Base-by-base conservation (phyloP, 2,888 invertebrate genomes). In the Ophonus ardosiacus region DNA sequence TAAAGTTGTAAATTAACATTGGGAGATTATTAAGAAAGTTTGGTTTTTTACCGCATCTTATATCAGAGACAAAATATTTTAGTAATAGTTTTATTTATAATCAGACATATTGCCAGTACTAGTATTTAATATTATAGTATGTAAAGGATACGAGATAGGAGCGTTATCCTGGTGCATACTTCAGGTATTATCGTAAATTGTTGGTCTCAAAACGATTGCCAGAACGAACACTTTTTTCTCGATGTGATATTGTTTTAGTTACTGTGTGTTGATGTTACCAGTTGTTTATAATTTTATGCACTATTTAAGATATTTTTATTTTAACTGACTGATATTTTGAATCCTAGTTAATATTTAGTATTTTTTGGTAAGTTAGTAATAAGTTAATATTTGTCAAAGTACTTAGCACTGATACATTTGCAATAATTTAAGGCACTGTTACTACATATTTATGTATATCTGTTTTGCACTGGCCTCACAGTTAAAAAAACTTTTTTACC, bases 171-270 rank as follows among this genome's bases (percentile, higher is more conserved):
- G 21, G 51, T 81, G 63, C 68, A 56, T 82, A 71, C 56, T 68
- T 82, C 56, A 68, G 71, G 82, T 82, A 71, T 71, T 82, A 82
- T 71, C 59, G 71, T 82, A 83, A 82, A 76, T 85, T 85, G 71
- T 80, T 85, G 71, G 85, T 85, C 85, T 85, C 85, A 85, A 85
- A 85, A 80, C 59, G 85, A 85, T 85, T 85, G 80, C 56, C 31
- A 21, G n/a, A 51, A 31, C 6, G 31, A n/a, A n/a, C 40, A 7
- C 79, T 15, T 61, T 80, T 61, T 24, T 81, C 21, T 56, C n/a
- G 5, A 56, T 61, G 61, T 81, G 65, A 81, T 81, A 65, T 63
- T 61, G 7, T 24, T 57, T 57, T 5, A 24, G 10, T 51, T 56
- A 18, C 21, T 76, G 31, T 76, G 31, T 63, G 51, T 65, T 81